Evolutionary conservation across 1,140 invertebrate species (phyloP), one percentile per base, ranked within the genome.

Genomic region (Harpegnathos saltator): DNA sequence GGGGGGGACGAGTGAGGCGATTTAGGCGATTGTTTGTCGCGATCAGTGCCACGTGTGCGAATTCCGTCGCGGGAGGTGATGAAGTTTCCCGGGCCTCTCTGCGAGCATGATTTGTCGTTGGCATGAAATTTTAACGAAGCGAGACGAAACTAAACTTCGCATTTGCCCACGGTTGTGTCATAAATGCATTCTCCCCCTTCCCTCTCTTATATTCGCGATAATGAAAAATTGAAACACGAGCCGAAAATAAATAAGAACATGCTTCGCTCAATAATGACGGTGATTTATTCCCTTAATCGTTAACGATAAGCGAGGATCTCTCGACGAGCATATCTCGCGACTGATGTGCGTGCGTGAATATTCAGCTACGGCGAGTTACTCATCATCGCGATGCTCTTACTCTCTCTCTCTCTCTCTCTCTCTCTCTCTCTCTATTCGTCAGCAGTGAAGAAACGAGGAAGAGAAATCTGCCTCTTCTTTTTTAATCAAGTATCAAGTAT

Each of bases 341-440:
- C 17, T 19, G n/a, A n/a, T n/a, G n/a, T n/a, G n/a, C n/a, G 5
- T 24, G 29, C n/a, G n/a, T 69, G 58, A 80, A 80, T 48, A 80
- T 80, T 80, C 52, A 66, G 38, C 33, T 17, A 52, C 22, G n/a
- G 33, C n/a, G 33, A 33, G 58, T 78, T 69, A 78, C 68, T 78
- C 71, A 71, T 68, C 33, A 78, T 71, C 38, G 65, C n/a, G 29
- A 48, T 48, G 33, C 52, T 80, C n/a, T n/a, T n/a, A n/a, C n/a
- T n/a, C n/a, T n/a, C n/a, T n/a, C n/a, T n/a, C n/a, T n/a, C n/a
- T 56, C 38, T 9, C 71, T 29, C 26, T 59, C 33, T 52, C n/a
- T n/a, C n/a, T n/a, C n/a, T 56, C 38, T 9, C 71, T 29, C 26
- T 59, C 33, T 52, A 9, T 11, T 80, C 33, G 3, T 69, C 65